Base-by-base conservation (phyloP, 2,797 vertebrate species). In the Sebastes kiyomatsui region DNA sequence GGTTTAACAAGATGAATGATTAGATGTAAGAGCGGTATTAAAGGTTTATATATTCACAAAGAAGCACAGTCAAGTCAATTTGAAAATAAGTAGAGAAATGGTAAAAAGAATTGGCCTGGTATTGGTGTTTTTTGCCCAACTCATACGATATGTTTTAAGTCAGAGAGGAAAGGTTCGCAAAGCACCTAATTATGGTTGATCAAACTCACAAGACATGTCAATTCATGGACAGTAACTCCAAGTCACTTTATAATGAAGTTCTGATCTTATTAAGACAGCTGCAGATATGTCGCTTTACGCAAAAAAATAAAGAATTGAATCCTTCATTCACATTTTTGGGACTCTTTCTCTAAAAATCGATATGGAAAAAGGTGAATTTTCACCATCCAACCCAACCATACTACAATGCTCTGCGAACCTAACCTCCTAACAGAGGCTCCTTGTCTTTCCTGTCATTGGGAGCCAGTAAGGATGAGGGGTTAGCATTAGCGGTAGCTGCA, bases 161-260 rank as follows among this genome's bases (percentile, higher is more conserved):
- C 78, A 80, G 82, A 89, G 84, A 95, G 90, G 91, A 92, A 92
- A 93, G 94, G 93, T 94, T 95, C 87, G 89, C 94, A 95, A 93
- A 96, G 95, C 94, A 93, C 78, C 88, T 88, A 54, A 67, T 64
- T 66, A 87, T 85, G 87, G 87, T 83, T 91, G 86, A 74, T 77
- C 49, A 2, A 83, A 84, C 64, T 74, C 18, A 49, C 58, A 67
- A 58, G 38, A 83, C 54, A 27, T 32, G 77, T 85, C 38, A 75
- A 66, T 77, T 83, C 27, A 60, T 70, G 68, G 73, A 78, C 62
- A 70, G 42, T 11, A 80, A 75, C 72, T 81, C 61, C 61, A 70
- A 33, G 22, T 80, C 72, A 75, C 75, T 54, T 79, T 30, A 64
- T 7, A 73, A 68, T 85, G 54, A 58, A 25, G 55, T 35, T 77